phyloP scores from a whole-genome alignment of 2,113 vertebrate genomes.

The Larimichthys polyactis region DNA sequence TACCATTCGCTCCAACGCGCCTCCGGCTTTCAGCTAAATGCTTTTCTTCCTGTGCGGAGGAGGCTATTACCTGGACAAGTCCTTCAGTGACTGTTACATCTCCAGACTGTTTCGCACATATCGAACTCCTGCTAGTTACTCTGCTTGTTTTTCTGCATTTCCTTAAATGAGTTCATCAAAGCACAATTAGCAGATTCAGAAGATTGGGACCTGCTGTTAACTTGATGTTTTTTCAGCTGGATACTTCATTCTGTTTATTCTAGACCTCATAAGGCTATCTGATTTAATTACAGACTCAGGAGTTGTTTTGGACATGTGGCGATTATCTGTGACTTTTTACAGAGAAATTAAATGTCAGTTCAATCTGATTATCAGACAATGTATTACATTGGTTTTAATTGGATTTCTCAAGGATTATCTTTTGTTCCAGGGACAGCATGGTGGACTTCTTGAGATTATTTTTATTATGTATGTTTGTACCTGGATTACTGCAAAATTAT shows the following conservation, averaged over 20 bases:
- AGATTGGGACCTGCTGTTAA: background rate
- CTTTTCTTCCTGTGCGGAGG: conserved; percentile 28
- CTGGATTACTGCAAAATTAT: background rate
- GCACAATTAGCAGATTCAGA: background rate
- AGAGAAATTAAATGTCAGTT: background rate
- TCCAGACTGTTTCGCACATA: background rate
- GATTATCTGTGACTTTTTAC: background rate
- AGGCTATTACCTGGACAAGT: conserved; percentile 41
- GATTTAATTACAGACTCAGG: background rate
- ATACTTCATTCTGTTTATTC: background rate
- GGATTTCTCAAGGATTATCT: background rate
- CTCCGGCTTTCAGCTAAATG: conserved; percentile 31
- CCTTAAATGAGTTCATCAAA: background rate
- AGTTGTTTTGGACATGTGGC: background rate
- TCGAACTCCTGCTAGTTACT: background rate
- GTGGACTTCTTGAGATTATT: background rate
- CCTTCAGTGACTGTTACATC: conserved; percentile 4
- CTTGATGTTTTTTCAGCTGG: background rate
- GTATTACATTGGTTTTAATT: background rate
- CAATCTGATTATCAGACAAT: background rate
- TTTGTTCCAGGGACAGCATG: background rate
- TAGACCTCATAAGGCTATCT: background rate
- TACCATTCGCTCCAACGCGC: background rate
- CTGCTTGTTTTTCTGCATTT: background rate
- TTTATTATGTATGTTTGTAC: background rate